phyloP scores from a whole-genome alignment of 2,113 vertebrate genomes.

The Caranx melampygus region DNA sequence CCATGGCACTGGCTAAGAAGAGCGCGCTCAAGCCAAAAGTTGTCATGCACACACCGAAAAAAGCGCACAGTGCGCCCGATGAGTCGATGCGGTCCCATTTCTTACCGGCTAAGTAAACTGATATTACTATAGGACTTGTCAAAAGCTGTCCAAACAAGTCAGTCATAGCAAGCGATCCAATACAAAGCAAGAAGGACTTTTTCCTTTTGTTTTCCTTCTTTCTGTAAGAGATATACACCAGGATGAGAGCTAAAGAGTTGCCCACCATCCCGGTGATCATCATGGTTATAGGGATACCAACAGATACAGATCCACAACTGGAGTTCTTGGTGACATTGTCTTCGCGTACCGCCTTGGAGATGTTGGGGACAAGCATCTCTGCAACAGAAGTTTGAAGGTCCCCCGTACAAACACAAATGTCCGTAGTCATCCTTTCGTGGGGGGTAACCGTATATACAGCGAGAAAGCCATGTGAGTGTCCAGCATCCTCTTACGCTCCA shows the following conservation, averaged over 20 bases:
- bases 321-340: conserved; percentile 55
- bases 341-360: conserved; percentile 67
- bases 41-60: conserved; percentile 95
- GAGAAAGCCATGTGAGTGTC: not conserved
- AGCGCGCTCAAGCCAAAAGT: conserved; percentile 94
- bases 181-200: conserved; percentile 94
- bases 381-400: conserved; percentile 15
- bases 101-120: conserved; percentile 88
- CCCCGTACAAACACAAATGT: conserved; percentile 54
- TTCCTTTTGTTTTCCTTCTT: conserved; percentile 89
- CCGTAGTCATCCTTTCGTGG: conserved; percentile 60
- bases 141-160: conserved; percentile 94
- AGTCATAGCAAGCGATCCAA: conserved; percentile 92
- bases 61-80: conserved; percentile 88
- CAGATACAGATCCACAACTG: conserved; percentile 86
- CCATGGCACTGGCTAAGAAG: conserved; percentile 94
- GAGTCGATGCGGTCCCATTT: conserved; percentile 88
- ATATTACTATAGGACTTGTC: conserved; percentile 94
- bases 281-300: conserved; percentile 92
- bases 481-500: conserved; percentile 26
- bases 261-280: conserved; percentile 94
- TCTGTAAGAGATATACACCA: conserved; percentile 90
- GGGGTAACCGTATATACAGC: not conserved
- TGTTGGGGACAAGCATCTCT: conserved; percentile 76
- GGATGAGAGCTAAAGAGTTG: conserved; percentile 91